A percentile compares a stretch with the other conserved stretches of the same genome.
phyloP scores from a whole-genome alignment of 1,140 invertebrate species.

The Augochlora pura region DNA sequence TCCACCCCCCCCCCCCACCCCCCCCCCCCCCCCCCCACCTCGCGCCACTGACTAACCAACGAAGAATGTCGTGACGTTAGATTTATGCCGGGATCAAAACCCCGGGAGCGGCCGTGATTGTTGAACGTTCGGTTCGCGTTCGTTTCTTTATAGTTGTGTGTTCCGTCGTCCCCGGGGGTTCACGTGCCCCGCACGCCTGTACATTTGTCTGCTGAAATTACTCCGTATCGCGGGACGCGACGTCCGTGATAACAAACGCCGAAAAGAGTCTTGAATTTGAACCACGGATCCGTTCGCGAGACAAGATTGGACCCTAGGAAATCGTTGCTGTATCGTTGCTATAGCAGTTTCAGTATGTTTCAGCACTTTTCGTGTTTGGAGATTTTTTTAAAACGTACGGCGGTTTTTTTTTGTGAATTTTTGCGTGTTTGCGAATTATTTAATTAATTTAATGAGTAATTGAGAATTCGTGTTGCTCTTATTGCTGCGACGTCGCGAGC shows the following conservation, averaged over 20 bases:
- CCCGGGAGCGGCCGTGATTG: slow-evolving; percentile 37
- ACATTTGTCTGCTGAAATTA: slow-evolving; percentile 30
- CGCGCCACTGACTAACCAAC: not conserved
- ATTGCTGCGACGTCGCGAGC: too few relatives aligned
- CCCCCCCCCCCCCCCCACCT: not conserved
- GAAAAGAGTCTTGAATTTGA: slow-evolving; percentile 5
- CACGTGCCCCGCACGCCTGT: slow-evolving; percentile 21
- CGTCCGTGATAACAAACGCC: slow-evolving; percentile 14
- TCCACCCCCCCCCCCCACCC: not conserved
- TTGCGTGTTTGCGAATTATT: too few relatives aligned
- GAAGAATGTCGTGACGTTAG: slow-evolving; percentile 32
- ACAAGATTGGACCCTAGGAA: not conserved
- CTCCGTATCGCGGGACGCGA: slow-evolving; percentile 3
- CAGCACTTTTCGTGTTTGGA: too few relatives aligned
- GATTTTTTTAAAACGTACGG: too few relatives aligned
- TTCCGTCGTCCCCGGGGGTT: slow-evolving; percentile 9
- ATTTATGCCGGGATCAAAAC: slow-evolving; percentile 41
- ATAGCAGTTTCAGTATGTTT: too few relatives aligned
- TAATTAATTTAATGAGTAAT: too few relatives aligned
- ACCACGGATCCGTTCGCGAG: not conserved
- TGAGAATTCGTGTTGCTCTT: too few relatives aligned
- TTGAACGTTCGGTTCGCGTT: slow-evolving; percentile 39
- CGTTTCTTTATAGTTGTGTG: slow-evolving; percentile 10
- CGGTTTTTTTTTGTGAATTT: too few relatives aligned
- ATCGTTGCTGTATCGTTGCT: not conserved